phyloP scores from a whole-genome alignment of 2,113 vertebrate species.

The Pelobates fuscus region DNA sequence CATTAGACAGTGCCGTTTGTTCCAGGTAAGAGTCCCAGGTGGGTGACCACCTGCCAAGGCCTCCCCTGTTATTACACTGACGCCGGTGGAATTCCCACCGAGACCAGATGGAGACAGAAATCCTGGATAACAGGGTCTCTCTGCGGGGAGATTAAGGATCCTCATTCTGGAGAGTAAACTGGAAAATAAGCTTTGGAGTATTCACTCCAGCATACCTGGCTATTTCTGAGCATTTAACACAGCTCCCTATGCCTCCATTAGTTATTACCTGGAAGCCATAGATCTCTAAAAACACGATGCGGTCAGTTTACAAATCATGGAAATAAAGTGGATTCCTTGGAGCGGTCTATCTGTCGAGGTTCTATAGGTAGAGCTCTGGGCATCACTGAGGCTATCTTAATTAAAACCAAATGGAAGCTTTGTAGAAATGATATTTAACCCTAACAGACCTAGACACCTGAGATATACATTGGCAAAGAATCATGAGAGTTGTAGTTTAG shows the following conservation, averaged over 20 bases:
- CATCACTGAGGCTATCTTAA: too few species aligned
- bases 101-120: conserved; percentile 31
- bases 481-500: too few species aligned
- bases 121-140: conserved; percentile 29
- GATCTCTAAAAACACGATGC: background rate
- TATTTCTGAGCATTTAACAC: background rate
- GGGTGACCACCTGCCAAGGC: conserved; percentile 30
- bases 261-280: too few species aligned
- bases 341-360: background rate
- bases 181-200: background rate
- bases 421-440: too few species aligned
- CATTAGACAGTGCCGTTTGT: conserved; percentile 1
- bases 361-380: background rate
- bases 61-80: conserved; percentile 22
- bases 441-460: too few species aligned
- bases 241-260: background rate
- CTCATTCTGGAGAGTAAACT: background rate
- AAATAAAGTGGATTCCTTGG: background rate
- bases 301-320: background rate
- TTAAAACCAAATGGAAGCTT: too few species aligned
- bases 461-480: too few species aligned
- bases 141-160: conserved; percentile 19
- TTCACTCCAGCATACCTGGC: background rate
- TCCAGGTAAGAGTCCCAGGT: conserved; percentile 22
- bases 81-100: conserved; percentile 24